A percentile compares a stretch with the other conserved stretches of the same genome.
These are phyloP conservation scores for Coecobrya sp. DNA, from an alignment of 2,888 invertebrate genomes.

Conservation along the genomic window DNA sequence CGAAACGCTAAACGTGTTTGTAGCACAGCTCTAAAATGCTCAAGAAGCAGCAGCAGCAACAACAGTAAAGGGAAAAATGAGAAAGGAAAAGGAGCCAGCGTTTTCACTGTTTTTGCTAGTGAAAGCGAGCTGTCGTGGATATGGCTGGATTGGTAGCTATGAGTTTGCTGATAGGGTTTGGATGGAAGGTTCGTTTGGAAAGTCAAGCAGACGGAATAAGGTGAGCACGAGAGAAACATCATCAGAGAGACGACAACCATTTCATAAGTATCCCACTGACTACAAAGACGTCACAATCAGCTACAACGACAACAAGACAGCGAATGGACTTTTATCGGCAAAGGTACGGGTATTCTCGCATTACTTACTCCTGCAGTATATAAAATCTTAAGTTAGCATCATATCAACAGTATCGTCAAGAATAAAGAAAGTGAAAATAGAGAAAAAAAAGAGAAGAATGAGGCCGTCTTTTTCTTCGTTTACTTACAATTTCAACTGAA, in stretches of 20 bases:
- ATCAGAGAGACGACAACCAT: not conserved
- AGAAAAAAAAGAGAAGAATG: conserved; percentile 10
- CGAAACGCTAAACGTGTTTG: not conserved
- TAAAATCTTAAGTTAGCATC: not conserved
- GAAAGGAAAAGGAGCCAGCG: not conserved
- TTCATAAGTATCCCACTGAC: not conserved
- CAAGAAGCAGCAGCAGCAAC: not conserved
- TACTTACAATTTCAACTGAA: not conserved
- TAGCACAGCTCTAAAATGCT: not conserved
- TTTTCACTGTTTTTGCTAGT: not conserved
- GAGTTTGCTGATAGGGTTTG: conserved; percentile 32
- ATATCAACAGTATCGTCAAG: conserved; percentile 17
- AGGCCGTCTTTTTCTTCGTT: not conserved
- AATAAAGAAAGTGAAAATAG: not conserved
- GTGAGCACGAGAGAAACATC: conserved; percentile 66
- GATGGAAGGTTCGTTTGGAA: conserved; percentile 52
- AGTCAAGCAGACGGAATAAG: conserved; percentile 67
- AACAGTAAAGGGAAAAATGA: not conserved
- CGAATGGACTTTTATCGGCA: conserved; percentile 25
- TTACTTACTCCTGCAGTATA: not conserved
- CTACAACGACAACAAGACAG: conserved; percentile 19
- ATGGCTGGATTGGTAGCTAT: not conserved
- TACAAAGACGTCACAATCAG: conserved; percentile 3
- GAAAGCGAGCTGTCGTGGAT: conserved; percentile 11
- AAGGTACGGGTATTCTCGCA: not conserved